Base-by-base conservation (phyloP, 1,140 invertebrate genomes). In the Platyura marginata region DNA sequence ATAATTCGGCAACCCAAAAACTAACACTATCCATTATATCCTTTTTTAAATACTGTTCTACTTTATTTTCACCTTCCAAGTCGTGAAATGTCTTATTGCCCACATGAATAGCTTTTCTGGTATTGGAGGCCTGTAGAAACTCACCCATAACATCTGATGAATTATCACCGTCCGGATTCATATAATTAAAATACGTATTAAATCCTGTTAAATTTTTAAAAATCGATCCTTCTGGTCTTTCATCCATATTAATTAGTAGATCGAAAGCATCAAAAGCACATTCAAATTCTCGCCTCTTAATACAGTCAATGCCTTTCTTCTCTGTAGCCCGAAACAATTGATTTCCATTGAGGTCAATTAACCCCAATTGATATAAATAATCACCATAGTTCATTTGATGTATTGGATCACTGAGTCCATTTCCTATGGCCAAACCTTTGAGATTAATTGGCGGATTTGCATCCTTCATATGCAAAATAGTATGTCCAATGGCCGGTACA, bases 21-120 rank as follows among this genome's bases (percentile, higher is more conserved):
- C 81, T 78, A 19, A 87, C 73, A 1, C 80, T 83, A 50, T 87
- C 70, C 76, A 91, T 85, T 0, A 93, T 68, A 65, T 94, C 90
- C 20, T 66, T 56, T 40, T 76, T 71, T 5, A 93, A 55, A 56
- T 81, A 66, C 13, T 65, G 49, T 50, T 85, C 77, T 1, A 86
- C 81, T 43, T 59, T 61, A 49, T 61, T 46, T 48, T 59, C 55
- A 43, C 67, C 58, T 53, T 67, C 59, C 34, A 58, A 42, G 37
- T 58, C 59, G 49, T 81, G 65, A 57, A 80, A 89, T 0, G 76
- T 66, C 18, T 70, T 55, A 46, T 85, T 79, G 3, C 88, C 87
- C 3, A 92, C 85, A 59, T 92, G 87, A 41, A 92, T 78, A 1
- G 78, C 72, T 46, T 64, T 69, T 10, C 86, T 67, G 0, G 79